Percentiles rank a stretch among this genome's conserved stretches.
Evolutionary conservation across 2,113 vertebrate genomes (phyloP).

Genomic region (Protobothrops flavoviridis): DNA sequence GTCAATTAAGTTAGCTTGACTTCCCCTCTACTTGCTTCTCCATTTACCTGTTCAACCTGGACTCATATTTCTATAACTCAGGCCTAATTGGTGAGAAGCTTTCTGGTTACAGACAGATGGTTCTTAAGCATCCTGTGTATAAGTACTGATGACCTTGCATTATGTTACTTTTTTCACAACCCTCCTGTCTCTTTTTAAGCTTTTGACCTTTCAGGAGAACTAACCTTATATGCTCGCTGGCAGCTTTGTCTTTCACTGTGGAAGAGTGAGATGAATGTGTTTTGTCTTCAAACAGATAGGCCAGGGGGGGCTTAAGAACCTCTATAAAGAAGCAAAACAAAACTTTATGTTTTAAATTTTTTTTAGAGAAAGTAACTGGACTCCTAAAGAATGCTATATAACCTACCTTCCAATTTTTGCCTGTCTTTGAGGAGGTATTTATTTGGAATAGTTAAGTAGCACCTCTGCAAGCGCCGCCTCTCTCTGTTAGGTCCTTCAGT

Average conservation of each 20-base stretch:
- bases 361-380: background rate
- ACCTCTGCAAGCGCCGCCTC: conserved; percentile 90
- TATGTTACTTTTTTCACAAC: background rate
- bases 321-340: conserved; percentile 68
- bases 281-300: conserved; percentile 96
- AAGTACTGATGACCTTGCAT: background rate
- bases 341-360: background rate
- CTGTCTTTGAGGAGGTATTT: conserved; percentile 94
- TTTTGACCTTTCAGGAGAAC: background rate
- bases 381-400: background rate
- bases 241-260: conserved; percentile 98
- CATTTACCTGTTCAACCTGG: background rate
- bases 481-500: conserved; percentile 96
- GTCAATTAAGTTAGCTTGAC: background rate
- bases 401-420: conserved; percentile 86
- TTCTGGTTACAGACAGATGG: background rate
- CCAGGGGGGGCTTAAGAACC: conserved; percentile 80
- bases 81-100: background rate
- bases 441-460: conserved; percentile 96
- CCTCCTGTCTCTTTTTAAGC: background rate
- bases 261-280: conserved; percentile 96
- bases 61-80: too few species aligned
- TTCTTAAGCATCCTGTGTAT: background rate
- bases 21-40: background rate
- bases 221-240: conserved; percentile 96